A percentile compares a stretch with the other conserved stretches of the same genome.
Evolutionary conservation across 2,888 invertebrate species (phyloP).

Genomic region (Bellardia bayeri): DNA sequence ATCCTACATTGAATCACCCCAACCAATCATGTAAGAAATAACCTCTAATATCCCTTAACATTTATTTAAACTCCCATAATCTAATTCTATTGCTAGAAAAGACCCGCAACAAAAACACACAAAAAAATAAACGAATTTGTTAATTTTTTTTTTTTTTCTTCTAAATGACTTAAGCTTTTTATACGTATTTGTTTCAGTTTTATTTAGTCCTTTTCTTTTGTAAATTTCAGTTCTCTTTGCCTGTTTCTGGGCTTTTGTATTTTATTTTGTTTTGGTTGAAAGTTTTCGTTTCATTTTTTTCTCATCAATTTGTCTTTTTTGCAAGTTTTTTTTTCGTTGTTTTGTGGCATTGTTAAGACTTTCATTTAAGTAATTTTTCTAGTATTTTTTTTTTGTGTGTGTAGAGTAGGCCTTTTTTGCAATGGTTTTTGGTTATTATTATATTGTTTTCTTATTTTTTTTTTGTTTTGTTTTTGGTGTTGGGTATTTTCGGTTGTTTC

Average conservation of each 20-base stretch:
- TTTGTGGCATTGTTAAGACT: constrained; percentile 31
- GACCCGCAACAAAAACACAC: neutral
- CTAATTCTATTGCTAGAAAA: constrained; percentile 46
- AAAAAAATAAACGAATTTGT: neutral
- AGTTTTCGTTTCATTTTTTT: constrained; percentile 16
- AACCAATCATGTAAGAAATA: constrained; percentile 44
- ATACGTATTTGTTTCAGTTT: constrained; percentile 26
- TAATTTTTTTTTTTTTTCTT: constrained; percentile 19
- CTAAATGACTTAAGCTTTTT: constrained; percentile 36
- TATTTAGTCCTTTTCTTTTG: constrained; percentile 14
- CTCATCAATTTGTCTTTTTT: constrained; percentile 51
- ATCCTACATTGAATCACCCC: constrained; percentile 19
- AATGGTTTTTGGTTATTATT: constrained; percentile 47
- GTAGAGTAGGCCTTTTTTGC: constrained; percentile 36
- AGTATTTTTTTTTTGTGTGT: constrained; percentile 9
- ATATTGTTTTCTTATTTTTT: neutral
- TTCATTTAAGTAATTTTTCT: constrained; percentile 58
- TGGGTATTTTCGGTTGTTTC: constrained; percentile 2
- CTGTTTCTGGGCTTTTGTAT: constrained; percentile 9
- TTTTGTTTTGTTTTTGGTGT: constrained; percentile 15
- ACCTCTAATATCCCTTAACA: constrained; percentile 61
- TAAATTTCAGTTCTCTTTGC: neutral
- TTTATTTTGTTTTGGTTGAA: constrained; percentile 14
- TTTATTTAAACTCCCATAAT: constrained; percentile 66
- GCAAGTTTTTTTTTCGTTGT: constrained; percentile 18